These are phyloP conservation scores for Neolamprologus brichardi DNA, from an alignment of 2,113 vertebrate genomes.

Conservation along the genomic window DNA sequence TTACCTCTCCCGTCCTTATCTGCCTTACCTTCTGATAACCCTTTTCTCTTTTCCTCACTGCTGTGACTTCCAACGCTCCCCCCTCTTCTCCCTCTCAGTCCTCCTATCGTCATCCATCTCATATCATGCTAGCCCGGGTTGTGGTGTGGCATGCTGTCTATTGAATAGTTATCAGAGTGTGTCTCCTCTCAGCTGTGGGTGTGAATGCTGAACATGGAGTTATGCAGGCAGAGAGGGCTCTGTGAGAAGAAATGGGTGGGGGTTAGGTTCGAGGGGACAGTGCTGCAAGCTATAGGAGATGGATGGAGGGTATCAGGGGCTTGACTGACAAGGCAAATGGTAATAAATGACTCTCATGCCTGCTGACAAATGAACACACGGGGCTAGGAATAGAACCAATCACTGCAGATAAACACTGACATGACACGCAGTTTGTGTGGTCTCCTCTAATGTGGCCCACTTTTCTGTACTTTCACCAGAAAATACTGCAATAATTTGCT, in stretches of 20 bases:
- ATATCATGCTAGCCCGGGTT: background rate
- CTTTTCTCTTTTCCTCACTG: background rate
- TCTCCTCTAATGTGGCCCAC: background rate
- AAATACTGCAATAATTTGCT: background rate
- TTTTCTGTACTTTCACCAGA: background rate
- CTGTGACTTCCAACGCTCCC: background rate
- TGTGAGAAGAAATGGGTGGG: background rate
- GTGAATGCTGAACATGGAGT: conserved; percentile 44
- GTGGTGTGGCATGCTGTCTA: background rate
- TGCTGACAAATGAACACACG: conserved; percentile 12
- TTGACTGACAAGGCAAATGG: conserved; percentile 56
- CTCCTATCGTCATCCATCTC: background rate
- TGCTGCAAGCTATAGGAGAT: conserved; percentile 3
- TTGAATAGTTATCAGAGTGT: conserved; percentile 34
- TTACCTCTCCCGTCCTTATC: background rate
- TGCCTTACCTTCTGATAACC: background rate
- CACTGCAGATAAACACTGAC: conserved; percentile 39
- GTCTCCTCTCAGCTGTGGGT: background rate
- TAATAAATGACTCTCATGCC: conserved; percentile 44
- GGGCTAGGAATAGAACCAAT: conserved; percentile 22
- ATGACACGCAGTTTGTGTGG: background rate
- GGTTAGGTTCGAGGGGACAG: background rate
- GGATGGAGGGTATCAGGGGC: conserved; percentile 28
- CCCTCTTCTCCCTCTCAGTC: background rate
- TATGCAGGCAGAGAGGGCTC: background rate